Conservation (phyloP, 2,888 invertebrate genomes). For the Blera fallax region DNA sequence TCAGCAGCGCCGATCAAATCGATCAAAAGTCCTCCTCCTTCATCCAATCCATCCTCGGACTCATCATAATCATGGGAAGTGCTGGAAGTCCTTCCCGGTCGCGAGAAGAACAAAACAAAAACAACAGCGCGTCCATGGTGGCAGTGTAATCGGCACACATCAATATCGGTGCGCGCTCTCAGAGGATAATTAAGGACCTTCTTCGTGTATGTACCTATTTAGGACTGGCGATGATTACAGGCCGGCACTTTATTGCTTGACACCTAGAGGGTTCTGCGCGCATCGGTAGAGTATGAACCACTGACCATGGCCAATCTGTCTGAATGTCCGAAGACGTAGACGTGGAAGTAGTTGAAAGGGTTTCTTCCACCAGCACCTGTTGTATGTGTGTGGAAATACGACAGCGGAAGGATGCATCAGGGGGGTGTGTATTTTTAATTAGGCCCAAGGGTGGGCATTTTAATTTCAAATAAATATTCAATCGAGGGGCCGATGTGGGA, state of each 20-base stretch:
- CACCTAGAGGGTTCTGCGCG: constrained; percentile 81
- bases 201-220: constrained; percentile 82
- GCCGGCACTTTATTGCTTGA: constrained; percentile 82
- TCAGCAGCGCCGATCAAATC: constrained; percentile 82
- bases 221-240: constrained; percentile 82
- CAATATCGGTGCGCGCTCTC: constrained; percentile 73
- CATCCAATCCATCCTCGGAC: constrained; percentile 76
- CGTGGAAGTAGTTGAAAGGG: constrained; percentile 57
- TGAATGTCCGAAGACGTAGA: constrained; percentile 16
- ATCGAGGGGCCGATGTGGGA: neutral
- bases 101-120: constrained; percentile 16
- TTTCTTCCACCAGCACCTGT: constrained; percentile 51
- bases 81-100: constrained; percentile 48
- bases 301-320: constrained; percentile 59
- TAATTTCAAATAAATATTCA: constrained; percentile 41
- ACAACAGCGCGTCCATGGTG: constrained; percentile 44
- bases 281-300: constrained; percentile 63
- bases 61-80: constrained; percentile 72
- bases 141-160: constrained; percentile 76
- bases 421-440: constrained; percentile 59
- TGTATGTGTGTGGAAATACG: constrained; percentile 6
- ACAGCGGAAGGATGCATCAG: constrained; percentile 36
- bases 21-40: constrained; percentile 81
- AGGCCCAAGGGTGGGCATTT: constrained; percentile 29
- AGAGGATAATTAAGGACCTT: constrained; percentile 82